Conservation (phyloP, 2,888 invertebrate genomes). For the Masnerella sp. region DNA sequence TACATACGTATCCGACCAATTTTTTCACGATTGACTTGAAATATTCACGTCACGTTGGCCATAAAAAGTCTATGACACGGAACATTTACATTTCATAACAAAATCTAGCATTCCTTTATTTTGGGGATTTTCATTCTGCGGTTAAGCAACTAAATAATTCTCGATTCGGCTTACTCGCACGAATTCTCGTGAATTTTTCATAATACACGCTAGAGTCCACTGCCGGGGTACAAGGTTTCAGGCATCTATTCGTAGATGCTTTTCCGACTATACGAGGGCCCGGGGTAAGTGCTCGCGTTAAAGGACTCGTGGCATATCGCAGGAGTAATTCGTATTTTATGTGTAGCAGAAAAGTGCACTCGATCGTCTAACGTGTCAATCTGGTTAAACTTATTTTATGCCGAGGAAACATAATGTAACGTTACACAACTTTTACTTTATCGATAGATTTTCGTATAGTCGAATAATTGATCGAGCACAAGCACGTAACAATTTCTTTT, state of each 20-base stretch:
- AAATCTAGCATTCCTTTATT: constrained; percentile 20
- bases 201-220: constrained; percentile 31
- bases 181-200: constrained; percentile 53
- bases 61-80: constrained; percentile 1
- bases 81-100: constrained; percentile 22
- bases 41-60: neutral
- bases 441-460: too few relatives aligned
- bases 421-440: neutral
- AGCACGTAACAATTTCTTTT: too few relatives aligned
- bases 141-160: constrained; percentile 47
- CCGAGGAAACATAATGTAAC: neutral
- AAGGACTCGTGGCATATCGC: constrained; percentile 36
- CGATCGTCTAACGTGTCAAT: constrained; percentile 36
- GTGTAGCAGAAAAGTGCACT: constrained; percentile 60
- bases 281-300: constrained; percentile 37
- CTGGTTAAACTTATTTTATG: constrained; percentile 12
- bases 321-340: constrained; percentile 60
- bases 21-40: too few relatives aligned
- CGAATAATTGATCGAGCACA: too few relatives aligned
- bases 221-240: constrained; percentile 17
- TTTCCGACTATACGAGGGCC: constrained; percentile 38
- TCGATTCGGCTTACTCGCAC: constrained; percentile 24
- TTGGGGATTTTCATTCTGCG: constrained; percentile 23
- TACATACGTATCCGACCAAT: too few relatives aligned
- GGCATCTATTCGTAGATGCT: constrained; percentile 39